A percentile compares a stretch with the other conserved stretches of the same genome.
phyloP scores from a whole-genome alignment of 1,140 invertebrate genomes.

The Oscheius sp. region DNA sequence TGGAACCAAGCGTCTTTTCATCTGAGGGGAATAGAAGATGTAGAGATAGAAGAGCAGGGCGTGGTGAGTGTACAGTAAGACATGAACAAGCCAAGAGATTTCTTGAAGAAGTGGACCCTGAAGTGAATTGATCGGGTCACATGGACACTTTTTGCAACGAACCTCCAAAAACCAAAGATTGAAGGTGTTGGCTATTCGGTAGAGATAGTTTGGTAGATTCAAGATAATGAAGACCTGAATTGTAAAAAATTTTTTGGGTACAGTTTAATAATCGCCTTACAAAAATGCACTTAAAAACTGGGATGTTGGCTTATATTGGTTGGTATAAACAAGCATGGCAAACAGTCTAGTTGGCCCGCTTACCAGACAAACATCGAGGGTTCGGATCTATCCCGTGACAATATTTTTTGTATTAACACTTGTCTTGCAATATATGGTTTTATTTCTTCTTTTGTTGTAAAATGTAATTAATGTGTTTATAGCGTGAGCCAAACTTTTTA shows the following conservation, averaged over 20 bases:
- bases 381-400: too few relatives aligned
- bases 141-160: neutral
- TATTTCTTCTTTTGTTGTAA: too few relatives aligned
- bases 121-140: neutral
- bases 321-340: too few relatives aligned
- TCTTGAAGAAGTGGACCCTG: conserved; percentile 1
- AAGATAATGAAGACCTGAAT: conserved; percentile 53
- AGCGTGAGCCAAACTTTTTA: too few relatives aligned
- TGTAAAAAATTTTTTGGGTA: neutral
- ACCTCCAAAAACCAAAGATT: conserved; percentile 5
- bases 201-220: conserved; percentile 57
- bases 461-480: too few relatives aligned
- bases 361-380: too few relatives aligned
- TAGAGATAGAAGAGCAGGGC: conserved; percentile 52
- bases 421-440: too few relatives aligned
- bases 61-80: conserved; percentile 54
- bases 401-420: too few relatives aligned
- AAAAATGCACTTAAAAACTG: neutral
- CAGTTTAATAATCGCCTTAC: neutral
- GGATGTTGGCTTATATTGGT: neutral
- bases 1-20: conserved; percentile 59
- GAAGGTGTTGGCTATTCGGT: conserved; percentile 43
- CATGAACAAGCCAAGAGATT: conserved; percentile 33
- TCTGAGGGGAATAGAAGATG: conserved; percentile 54
- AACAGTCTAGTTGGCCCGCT: too few relatives aligned